Evolutionary conservation across 2,888 invertebrate species (phyloP).

Genomic region (Tenthredo mesomela): DNA sequence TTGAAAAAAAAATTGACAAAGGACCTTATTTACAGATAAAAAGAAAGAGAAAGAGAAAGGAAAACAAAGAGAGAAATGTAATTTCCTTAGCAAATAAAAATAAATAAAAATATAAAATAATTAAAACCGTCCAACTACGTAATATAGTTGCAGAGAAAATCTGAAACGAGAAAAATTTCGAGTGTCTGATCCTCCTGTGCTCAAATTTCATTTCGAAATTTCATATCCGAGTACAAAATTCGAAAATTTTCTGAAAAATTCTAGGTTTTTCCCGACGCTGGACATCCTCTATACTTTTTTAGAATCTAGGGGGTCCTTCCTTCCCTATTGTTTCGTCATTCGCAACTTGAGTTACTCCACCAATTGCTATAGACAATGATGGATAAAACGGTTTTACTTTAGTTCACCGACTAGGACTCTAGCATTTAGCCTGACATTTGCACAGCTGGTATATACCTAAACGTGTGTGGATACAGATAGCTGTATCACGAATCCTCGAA

Average conservation of each 20-base stretch:
- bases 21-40: neutral
- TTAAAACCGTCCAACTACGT: too few species aligned
- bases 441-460: neutral
- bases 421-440: constrained; percentile 32
- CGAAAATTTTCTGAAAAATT: too few species aligned
- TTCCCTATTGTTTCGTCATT: constrained; percentile 16
- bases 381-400: constrained; percentile 7
- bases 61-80: neutral
- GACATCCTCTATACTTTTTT: neutral
- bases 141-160: too few species aligned
- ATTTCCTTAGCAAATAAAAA: neutral
- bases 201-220: too few species aligned
- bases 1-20: constrained; percentile 5
- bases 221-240: too few species aligned
- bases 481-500: neutral
- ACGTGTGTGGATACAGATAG: neutral
- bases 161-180: too few species aligned
- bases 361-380: neutral
- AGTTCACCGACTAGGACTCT: neutral
- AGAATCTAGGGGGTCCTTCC: neutral
- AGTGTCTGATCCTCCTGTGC: too few species aligned
- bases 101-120: neutral
- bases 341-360: neutral
- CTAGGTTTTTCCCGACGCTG: neutral
- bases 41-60: too few species aligned